Evolutionary conservation across 1,140 invertebrate genomes (phyloP).

Genomic region (Drosophila guanche): DNA sequence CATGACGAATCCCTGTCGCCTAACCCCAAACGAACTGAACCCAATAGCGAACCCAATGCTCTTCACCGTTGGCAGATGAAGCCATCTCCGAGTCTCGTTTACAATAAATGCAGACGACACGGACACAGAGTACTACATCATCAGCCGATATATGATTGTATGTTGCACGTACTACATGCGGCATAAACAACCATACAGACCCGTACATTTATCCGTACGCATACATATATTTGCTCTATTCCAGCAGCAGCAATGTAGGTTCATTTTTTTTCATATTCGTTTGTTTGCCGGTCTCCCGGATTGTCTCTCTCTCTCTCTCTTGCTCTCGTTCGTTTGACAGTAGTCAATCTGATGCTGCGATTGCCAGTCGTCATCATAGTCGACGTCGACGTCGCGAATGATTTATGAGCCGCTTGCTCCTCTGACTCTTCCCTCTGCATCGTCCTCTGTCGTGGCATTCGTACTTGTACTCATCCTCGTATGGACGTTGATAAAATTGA

Average conservation of each 20-base stretch:
- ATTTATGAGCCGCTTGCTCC: slow-evolving; percentile 68
- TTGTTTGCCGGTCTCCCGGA: slow-evolving; percentile 18
- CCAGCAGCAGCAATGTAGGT: slow-evolving; percentile 15
- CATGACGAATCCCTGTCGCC: slow-evolving; percentile 10
- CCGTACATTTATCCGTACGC: slow-evolving; percentile 5
- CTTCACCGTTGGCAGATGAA: slow-evolving; percentile 16
- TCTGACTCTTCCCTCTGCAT: not conserved
- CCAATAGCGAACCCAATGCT: not conserved
- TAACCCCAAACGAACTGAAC: not conserved
- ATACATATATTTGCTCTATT: slow-evolving; percentile 22
- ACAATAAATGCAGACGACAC: slow-evolving; percentile 59
- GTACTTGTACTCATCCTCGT: not conserved
- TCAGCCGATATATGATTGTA: slow-evolving; percentile 44
- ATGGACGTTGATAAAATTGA: slow-evolving; percentile 63
- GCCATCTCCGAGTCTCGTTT: slow-evolving; percentile 39
- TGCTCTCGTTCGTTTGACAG: slow-evolving; percentile 52
- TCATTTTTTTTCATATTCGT: slow-evolving; percentile 22
- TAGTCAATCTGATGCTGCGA: slow-evolving; percentile 76
- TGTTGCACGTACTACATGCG: slow-evolving; percentile 27
- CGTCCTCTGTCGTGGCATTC: not conserved
- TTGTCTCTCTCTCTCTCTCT: slow-evolving; percentile 6
- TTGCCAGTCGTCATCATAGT: slow-evolving; percentile 78
- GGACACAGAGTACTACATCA: slow-evolving; percentile 37
- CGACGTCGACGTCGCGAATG: slow-evolving; percentile 70
- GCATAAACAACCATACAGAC: slow-evolving; percentile 1